phyloP scores from a whole-genome alignment of 2,888 invertebrate genomes.

The Andrena marginata region DNA sequence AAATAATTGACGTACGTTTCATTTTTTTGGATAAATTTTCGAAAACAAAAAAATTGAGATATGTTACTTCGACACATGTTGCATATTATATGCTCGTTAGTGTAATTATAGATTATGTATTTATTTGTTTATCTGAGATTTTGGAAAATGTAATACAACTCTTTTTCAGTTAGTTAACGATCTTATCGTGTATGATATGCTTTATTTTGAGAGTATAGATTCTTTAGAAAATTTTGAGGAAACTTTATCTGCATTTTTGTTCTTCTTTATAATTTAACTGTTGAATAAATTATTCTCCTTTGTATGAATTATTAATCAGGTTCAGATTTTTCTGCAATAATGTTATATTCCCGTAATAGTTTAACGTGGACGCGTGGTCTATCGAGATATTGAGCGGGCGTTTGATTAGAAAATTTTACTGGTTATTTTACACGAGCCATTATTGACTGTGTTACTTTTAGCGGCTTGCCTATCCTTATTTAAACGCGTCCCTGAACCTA shows the following conservation, averaged over 20 bases:
- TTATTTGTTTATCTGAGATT: too few relatives aligned
- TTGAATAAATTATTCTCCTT: too few relatives aligned
- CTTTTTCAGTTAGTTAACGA: too few relatives aligned
- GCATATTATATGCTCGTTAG: not conserved
- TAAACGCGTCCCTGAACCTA: slow-evolving; percentile 57
- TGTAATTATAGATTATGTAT: too few relatives aligned
- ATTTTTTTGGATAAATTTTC: not conserved
- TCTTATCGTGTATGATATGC: too few relatives aligned
- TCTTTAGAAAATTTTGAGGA: too few relatives aligned
- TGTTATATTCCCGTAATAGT: not conserved
- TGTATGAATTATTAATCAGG: too few relatives aligned
- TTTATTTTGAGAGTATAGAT: too few relatives aligned
- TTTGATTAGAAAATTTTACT: slow-evolving; percentile 23
- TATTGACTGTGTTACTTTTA: slow-evolving; percentile 40
- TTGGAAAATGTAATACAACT: too few relatives aligned
- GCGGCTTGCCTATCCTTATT: slow-evolving; percentile 46
- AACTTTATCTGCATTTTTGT: too few relatives aligned
- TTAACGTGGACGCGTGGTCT: slow-evolving; percentile 7
- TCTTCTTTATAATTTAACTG: too few relatives aligned
- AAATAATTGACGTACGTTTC: not conserved
- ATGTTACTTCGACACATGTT: not conserved
- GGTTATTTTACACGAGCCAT: slow-evolving; percentile 26
- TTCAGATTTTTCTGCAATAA: not conserved
- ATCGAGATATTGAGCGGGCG: not conserved
- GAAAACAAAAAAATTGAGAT: not conserved